Conservation (phyloP, 2,888 invertebrate species). For the Xanthorhoe designata region DNA sequence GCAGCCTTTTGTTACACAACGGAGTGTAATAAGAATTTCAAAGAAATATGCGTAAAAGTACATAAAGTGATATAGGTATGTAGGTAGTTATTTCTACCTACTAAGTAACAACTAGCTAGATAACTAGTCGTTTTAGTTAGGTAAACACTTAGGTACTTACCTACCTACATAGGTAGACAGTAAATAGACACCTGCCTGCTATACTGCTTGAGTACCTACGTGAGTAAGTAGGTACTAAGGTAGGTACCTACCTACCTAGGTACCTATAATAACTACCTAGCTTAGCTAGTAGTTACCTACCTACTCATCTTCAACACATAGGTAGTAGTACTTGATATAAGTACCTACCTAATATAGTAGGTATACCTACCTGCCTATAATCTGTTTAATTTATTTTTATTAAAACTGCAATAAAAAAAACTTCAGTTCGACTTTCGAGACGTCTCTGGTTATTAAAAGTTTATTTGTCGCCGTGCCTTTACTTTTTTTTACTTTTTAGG, state of each 20-base stretch:
- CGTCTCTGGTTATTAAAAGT: neutral
- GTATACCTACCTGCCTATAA: neutral
- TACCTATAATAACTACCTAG: neutral
- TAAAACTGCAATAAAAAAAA: neutral
- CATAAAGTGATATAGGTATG: too few relatives aligned
- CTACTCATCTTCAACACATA: neutral
- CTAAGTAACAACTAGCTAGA: too few relatives aligned
- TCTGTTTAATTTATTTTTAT: neutral
- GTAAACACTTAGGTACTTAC: neutral
- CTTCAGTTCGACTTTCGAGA: neutral
- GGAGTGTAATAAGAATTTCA: neutral
- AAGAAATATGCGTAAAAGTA: too few relatives aligned
- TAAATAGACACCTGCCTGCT: neutral
- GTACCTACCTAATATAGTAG: too few relatives aligned
- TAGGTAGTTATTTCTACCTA: too few relatives aligned
- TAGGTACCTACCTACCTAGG: neutral
- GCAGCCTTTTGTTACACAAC: neutral
- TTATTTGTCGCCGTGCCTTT: conserved; percentile 9
- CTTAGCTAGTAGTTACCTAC: neutral
- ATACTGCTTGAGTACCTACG: too few relatives aligned
- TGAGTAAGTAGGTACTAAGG: neutral
- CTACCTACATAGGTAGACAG: conserved; percentile 1
- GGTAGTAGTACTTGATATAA: too few relatives aligned
- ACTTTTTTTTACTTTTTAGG: conserved; percentile 58
- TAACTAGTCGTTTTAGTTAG: neutral